Conservation (phyloP, 1,140 invertebrate genomes). For the Bombus balteatus region DNA sequence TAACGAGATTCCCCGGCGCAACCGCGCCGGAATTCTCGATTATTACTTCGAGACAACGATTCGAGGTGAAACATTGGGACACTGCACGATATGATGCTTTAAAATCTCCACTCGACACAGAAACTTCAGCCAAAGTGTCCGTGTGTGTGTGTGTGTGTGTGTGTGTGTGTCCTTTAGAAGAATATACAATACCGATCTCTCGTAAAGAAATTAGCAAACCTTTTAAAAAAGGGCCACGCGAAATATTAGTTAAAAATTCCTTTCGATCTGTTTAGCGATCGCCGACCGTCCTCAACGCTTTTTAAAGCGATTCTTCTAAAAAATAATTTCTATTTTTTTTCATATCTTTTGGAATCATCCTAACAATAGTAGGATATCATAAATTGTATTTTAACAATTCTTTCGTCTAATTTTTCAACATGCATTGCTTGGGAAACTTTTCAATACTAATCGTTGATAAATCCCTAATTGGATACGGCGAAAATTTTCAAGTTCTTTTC, state of each 20-base stretch:
- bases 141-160: too few species aligned
- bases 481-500: too few species aligned
- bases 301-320: too few species aligned
- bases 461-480: neutral
- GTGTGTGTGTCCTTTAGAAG: neutral
- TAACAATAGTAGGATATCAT: neutral
- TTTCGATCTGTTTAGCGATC: neutral
- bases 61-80: neutral
- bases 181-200: neutral
- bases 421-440: neutral
- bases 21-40: slow-evolving; percentile 34
- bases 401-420: neutral
- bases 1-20: slow-evolving; percentile 38
- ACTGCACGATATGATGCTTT: neutral
- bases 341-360: neutral
- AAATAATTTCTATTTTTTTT: neutral
- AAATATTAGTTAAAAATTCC: neutral
- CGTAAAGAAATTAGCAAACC: neutral
- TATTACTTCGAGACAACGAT: slow-evolving; percentile 33
- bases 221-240: neutral
- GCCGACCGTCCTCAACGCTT: too few species aligned
- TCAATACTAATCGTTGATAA: neutral
- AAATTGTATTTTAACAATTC: neutral
- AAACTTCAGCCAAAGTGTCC: neutral
- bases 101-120: neutral